Evolutionary conservation across 2,113 vertebrate genomes (phyloP).

Genomic region (Trogon melanurus): DNA sequence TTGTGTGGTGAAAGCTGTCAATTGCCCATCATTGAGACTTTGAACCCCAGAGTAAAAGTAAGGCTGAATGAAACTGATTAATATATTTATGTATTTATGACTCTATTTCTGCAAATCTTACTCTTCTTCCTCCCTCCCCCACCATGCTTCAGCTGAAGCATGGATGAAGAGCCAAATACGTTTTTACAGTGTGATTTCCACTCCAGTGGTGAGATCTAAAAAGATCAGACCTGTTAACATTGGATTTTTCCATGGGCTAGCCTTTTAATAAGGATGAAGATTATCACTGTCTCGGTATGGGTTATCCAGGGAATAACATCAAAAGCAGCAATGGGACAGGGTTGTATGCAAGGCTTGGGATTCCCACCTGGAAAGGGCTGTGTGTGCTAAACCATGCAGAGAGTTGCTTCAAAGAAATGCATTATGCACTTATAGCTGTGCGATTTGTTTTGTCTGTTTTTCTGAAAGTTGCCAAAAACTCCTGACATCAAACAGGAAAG

Average conservation of each 20-base stretch:
- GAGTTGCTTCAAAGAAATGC: background rate
- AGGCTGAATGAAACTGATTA: background rate
- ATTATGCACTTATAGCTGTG: background rate
- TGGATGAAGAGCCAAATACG: background rate
- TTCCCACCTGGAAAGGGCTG: background rate
- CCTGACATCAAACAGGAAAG: background rate
- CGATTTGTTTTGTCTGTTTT: background rate
- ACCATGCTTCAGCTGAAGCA: background rate
- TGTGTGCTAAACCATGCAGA: background rate
- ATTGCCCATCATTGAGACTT: background rate
- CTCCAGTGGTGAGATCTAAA: background rate
- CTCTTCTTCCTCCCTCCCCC: accelerated
- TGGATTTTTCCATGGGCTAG: background rate
- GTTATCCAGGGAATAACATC: background rate
- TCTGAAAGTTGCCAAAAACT: background rate
- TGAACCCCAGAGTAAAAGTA: background rate
- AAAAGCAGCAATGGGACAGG: background rate
- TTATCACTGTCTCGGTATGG: background rate
- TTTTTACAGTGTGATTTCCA: background rate
- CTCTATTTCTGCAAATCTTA: background rate
- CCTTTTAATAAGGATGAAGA: background rate
- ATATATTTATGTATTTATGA: background rate
- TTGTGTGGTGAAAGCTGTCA: background rate
- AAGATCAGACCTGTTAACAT: accelerated
- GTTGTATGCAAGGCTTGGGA: background rate